Base-by-base conservation (phyloP, 2,888 invertebrate species). In the Lasioglossum lativentre region DNA sequence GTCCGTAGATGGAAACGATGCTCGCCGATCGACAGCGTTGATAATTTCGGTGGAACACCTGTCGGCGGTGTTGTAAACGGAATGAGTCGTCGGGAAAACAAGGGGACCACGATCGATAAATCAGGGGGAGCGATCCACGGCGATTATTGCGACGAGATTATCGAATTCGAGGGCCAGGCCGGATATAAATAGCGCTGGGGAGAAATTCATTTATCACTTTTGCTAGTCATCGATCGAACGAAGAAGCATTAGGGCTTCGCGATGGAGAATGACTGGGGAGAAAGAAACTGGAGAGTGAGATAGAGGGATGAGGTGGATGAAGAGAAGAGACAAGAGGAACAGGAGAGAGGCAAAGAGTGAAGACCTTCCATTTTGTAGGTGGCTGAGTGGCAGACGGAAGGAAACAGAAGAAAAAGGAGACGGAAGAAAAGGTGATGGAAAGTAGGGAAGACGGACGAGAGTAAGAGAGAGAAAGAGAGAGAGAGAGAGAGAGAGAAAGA, bases 201-300 rank as follows among this genome's bases (percentile, higher is more conserved):
- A 90, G 79, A 90, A 91, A 94, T 94, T 93, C 94, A 94, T 94
- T 94, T 93, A 94, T 94, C 94, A 94, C 90, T 90, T 92, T 91
- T 91, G 89, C 90, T 84, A 91, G 92, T 91, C 90, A 88, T 89
- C 90, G 90, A 90, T 89, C 90, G 72, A 86, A 89, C 88, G 79
- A 89, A 84, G 88, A 86, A 72, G 79, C 83, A 86, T 88, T 89
- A 82, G 87, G 86, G 90, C 79, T 16, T 14, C 63, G 63, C 30
- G 27, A 2, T 6, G 63, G 63, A 63, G 63, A 63, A 63, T 63
- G 63, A 30, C 63, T 63, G 63, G 16, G 27, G 30, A 16, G 6
- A 63, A 63, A 30, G 27, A 63, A 63, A 63, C 59, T 76, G 75
- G 72, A 81, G 45, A 83, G 75, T 71, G 71, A 63, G 71, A 82